Percentiles rank a stretch among this genome's conserved stretches.
Evolutionary conservation across 2,888 invertebrate species (phyloP).

Genomic region (Hemaris fuciformis): DNA sequence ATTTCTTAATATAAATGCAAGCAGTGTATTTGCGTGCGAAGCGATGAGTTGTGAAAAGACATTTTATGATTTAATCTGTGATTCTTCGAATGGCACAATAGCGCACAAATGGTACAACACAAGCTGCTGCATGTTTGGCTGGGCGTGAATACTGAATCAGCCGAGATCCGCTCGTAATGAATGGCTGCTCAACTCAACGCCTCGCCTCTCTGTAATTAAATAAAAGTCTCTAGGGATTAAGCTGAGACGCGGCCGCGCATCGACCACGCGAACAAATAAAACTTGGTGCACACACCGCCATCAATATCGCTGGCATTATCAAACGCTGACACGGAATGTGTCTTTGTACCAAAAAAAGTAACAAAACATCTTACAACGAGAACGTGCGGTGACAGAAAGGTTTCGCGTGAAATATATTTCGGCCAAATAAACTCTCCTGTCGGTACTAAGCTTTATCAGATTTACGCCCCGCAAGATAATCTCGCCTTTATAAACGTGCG

Average conservation of each 20-base stretch:
- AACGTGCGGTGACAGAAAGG: neutral
- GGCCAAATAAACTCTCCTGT: neutral
- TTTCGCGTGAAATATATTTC: neutral
- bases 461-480: neutral
- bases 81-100: constrained; percentile 25
- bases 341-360: neutral
- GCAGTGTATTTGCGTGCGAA: constrained; percentile 14
- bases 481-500: constrained; percentile 5
- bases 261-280: constrained; percentile 33
- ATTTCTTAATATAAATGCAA: constrained; percentile 3
- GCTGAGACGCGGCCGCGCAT: constrained; percentile 36
- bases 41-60: constrained; percentile 12
- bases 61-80: constrained; percentile 19
- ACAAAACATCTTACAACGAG: neutral
- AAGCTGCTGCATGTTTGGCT: constrained; percentile 42
- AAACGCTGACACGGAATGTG: constrained; percentile 1
- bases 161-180: constrained; percentile 48
- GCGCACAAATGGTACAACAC: constrained; percentile 21
- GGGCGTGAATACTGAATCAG: constrained; percentile 33
- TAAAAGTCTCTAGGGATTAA: constrained; percentile 58
- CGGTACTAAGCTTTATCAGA: neutral
- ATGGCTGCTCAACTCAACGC: constrained; percentile 39
- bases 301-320: neutral
- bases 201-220: constrained; percentile 54
- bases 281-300: neutral